Percentiles rank a stretch among this genome's conserved stretches.
phyloP scores from a whole-genome alignment of 2,113 vertebrate species.

The Tetraodon nigroviridis region DNA sequence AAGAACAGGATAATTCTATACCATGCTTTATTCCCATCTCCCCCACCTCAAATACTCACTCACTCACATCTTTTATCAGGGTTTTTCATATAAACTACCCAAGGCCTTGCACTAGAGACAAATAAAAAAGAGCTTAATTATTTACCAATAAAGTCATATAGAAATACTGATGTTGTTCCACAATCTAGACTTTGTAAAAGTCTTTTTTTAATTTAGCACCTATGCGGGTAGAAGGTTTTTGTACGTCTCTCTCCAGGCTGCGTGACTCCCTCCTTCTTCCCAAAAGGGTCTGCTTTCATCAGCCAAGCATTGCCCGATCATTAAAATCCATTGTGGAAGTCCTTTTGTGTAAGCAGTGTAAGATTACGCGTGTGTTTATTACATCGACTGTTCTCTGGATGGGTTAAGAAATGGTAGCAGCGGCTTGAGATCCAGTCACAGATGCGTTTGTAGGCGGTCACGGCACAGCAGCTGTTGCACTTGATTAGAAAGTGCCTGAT shows the following conservation, averaged over 20 bases:
- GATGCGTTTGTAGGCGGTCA: conserved; percentile 33
- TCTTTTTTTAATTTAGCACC: conserved; percentile 9
- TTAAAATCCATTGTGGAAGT: conserved; percentile 40
- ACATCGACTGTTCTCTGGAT: conserved; percentile 25
- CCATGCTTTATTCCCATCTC: conserved; percentile 10
- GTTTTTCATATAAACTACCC: neutral
- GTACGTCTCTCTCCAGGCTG: conserved; percentile 5
- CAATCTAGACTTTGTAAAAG: conserved; percentile 1
- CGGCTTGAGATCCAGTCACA: conserved; percentile 28
- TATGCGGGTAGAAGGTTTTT: conserved; percentile 16
- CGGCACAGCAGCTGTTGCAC: conserved; percentile 48
- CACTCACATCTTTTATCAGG: neutral
- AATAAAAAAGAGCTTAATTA: neutral
- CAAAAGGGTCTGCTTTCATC: conserved; percentile 38
- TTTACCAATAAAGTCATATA: neutral
- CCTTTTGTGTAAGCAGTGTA: conserved; percentile 46
- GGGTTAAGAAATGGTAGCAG: conserved; percentile 15
- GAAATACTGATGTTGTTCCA: neutral
- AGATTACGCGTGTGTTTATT: conserved; percentile 54
- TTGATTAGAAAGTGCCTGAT: conserved; percentile 35
- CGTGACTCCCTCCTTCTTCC: conserved; percentile 4
- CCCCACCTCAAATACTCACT: neutral
- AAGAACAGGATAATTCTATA: conserved; percentile 47
- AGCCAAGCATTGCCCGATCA: conserved; percentile 45
- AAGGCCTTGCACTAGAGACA: neutral